A percentile compares a stretch with the other conserved stretches of the same genome.
Evolutionary conservation across 1,140 invertebrate species (phyloP).

Genomic region (Elysia chlorotica): DNA sequence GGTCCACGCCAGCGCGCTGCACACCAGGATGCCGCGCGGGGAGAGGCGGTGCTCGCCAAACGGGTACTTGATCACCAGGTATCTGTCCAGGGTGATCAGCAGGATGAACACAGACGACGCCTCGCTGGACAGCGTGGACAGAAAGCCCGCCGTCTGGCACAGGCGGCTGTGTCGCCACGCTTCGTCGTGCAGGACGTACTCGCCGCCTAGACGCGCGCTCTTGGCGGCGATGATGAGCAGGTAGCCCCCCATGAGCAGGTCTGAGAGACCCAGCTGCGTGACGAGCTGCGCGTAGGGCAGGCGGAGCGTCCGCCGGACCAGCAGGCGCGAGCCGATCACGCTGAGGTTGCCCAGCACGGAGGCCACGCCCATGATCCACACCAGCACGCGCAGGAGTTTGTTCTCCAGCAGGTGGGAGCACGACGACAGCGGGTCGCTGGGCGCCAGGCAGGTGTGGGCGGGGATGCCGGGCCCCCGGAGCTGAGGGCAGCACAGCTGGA

Average conservation of each 20-base stretch:
- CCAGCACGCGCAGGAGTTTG: slow-evolving; percentile 15
- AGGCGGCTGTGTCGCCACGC: slow-evolving; percentile 37
- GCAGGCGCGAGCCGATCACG: slow-evolving; percentile 28
- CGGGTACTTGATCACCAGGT: slow-evolving; percentile 39
- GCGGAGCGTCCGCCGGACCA: slow-evolving; percentile 6
- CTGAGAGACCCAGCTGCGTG: slow-evolving; percentile 42
- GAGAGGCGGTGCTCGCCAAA: slow-evolving; percentile 26
- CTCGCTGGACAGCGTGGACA: slow-evolving; percentile 42
- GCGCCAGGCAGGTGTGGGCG: slow-evolving; percentile 23
- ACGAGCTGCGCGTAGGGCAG: slow-evolving; percentile 30
- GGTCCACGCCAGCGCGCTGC: slow-evolving; percentile 23
- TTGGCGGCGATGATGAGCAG: slow-evolving; percentile 45
- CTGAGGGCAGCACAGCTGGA: slow-evolving; percentile 31
- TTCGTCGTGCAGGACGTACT: slow-evolving; percentile 39
- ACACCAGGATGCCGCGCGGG: slow-evolving; percentile 13
- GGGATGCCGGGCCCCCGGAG: background rate
- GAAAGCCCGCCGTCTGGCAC: slow-evolving; percentile 42
- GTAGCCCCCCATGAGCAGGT: slow-evolving; percentile 52
- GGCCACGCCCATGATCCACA: slow-evolving; percentile 31
- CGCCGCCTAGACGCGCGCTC: slow-evolving; percentile 36
- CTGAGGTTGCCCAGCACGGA: slow-evolving; percentile 34
- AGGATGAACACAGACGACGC: slow-evolving; percentile 42
- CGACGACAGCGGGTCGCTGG: slow-evolving; percentile 31
- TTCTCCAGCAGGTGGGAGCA: slow-evolving; percentile 32
- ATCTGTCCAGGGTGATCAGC: slow-evolving; percentile 45